These are phyloP conservation scores for Phodopus roborovskii DNA, from an alignment of 2,113 vertebrate species.

Conservation along the genomic window DNA sequence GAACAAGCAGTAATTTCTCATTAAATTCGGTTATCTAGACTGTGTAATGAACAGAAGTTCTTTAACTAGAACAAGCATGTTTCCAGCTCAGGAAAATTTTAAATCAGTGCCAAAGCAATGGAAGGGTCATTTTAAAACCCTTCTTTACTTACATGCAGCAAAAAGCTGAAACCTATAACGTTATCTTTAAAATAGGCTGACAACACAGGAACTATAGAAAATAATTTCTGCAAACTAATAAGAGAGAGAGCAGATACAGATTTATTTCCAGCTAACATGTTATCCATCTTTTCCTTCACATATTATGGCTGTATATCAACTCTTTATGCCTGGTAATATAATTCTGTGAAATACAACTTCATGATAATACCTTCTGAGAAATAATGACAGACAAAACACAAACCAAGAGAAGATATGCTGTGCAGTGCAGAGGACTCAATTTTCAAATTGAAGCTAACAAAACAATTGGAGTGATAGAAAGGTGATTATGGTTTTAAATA, in stretches of 20 bases:
- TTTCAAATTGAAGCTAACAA: conserved; percentile 2
- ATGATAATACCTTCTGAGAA: background rate
- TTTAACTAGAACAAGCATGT: conserved; percentile 28
- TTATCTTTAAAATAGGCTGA: conserved; percentile 36
- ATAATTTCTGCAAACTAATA: background rate
- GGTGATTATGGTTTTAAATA: background rate
- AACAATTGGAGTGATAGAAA: conserved; percentile 7
- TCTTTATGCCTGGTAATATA: conserved; percentile 7
- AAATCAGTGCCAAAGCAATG: background rate
- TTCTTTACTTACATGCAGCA: background rate
- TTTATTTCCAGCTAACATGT: conserved; percentile 25
- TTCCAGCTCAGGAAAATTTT: conserved; percentile 36
- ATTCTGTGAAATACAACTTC: conserved; percentile 11
- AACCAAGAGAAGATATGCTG: background rate
- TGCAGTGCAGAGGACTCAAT: background rate
- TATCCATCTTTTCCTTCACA: conserved; percentile 14
- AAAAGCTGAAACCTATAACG: background rate
- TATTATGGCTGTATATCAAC: conserved; percentile 45
- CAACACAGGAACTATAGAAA: conserved; percentile 28
- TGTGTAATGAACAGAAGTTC: conserved; percentile 39
- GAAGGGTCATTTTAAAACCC: background rate
- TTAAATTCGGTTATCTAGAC: background rate
- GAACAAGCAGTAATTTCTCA: conserved; percentile 19
- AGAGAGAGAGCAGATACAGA: background rate
- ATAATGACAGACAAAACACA: background rate